Conservation (phyloP, 1,140 invertebrate genomes). For the Drosophila mojavensis region DNA sequence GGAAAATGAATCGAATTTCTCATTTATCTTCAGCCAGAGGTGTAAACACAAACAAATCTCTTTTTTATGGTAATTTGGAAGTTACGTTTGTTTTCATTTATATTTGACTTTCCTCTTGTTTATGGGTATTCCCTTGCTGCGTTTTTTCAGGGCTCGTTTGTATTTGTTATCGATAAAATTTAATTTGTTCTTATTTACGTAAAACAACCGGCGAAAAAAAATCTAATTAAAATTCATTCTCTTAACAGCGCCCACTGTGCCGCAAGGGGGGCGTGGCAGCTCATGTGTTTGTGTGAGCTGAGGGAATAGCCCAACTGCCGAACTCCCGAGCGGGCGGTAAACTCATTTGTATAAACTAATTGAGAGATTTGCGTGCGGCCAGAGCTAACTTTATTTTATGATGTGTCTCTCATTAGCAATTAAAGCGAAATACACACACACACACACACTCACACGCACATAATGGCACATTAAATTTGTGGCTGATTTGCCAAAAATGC, state of each 20-base stretch:
- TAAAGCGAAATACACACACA: constrained; percentile 52
- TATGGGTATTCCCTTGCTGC: constrained; percentile 27
- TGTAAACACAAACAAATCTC: constrained; percentile 77
- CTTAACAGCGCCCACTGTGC: too few relatives aligned
- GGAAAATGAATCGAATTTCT: constrained; percentile 37
- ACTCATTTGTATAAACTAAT: constrained; percentile 80
- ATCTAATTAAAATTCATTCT: constrained; percentile 30
- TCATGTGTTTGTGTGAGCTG: constrained; percentile 8
- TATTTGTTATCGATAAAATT: constrained; percentile 73
- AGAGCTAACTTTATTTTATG: constrained; percentile 67
- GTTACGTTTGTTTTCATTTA: constrained; percentile 48
- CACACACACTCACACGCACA: constrained; percentile 3
- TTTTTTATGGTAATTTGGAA: constrained; percentile 78
- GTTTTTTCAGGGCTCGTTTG: constrained; percentile 13
- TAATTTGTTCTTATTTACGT: constrained; percentile 57
- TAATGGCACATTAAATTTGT: constrained; percentile 56
- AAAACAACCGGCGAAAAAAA: constrained; percentile 32
- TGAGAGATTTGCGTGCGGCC: constrained; percentile 64
- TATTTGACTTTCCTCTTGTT: constrained; percentile 27
- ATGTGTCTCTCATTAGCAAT: constrained; percentile 78
- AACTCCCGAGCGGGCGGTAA: constrained; percentile 75
- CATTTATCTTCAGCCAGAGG: constrained; percentile 69
- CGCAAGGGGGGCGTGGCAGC: neutral
- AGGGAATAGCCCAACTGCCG: constrained; percentile 34
- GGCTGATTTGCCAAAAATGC: constrained; percentile 41